A percentile compares a stretch with the other conserved stretches of the same genome.
These are phyloP conservation scores for Cacoxenus indagator DNA, from an alignment of 2,888 invertebrate species.

Conservation along the genomic window DNA sequence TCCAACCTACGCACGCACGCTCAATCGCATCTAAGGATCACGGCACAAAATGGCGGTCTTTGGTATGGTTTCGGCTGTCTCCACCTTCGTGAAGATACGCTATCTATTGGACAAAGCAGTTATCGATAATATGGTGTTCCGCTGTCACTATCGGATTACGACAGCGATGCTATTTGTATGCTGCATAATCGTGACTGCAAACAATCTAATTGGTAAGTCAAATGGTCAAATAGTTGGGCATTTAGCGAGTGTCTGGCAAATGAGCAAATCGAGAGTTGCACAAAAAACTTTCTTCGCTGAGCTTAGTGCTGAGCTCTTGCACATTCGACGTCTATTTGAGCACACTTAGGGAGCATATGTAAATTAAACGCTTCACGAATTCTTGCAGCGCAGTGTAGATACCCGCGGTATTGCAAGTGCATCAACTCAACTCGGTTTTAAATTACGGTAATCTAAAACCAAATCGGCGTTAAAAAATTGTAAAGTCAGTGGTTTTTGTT, in stretches of 20 bases:
- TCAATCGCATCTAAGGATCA: background rate
- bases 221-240: background rate
- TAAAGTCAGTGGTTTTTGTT: background rate
- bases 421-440: background rate
- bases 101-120: slow-evolving; percentile 89
- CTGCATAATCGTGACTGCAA: slow-evolving; percentile 90
- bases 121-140: slow-evolving; percentile 91
- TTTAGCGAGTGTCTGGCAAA: background rate
- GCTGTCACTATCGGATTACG: slow-evolving; percentile 90
- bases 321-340: background rate
- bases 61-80: slow-evolving; percentile 88
- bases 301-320: background rate
- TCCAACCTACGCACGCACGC: background rate
- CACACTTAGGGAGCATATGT: background rate
- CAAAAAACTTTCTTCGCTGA: slow-evolving; percentile 18
- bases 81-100: slow-evolving; percentile 91
- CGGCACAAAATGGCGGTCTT: slow-evolving; percentile 79
- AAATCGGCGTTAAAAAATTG: background rate
- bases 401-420: background rate
- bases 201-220: slow-evolving; percentile 88
- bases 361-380: background rate
- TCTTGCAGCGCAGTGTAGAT: slow-evolving; percentile 2
- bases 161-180: slow-evolving; percentile 87
- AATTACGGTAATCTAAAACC: background rate
- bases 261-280: background rate